Base-by-base conservation (phyloP, 2,113 vertebrate species). In the Meleagris gallopavo region DNA sequence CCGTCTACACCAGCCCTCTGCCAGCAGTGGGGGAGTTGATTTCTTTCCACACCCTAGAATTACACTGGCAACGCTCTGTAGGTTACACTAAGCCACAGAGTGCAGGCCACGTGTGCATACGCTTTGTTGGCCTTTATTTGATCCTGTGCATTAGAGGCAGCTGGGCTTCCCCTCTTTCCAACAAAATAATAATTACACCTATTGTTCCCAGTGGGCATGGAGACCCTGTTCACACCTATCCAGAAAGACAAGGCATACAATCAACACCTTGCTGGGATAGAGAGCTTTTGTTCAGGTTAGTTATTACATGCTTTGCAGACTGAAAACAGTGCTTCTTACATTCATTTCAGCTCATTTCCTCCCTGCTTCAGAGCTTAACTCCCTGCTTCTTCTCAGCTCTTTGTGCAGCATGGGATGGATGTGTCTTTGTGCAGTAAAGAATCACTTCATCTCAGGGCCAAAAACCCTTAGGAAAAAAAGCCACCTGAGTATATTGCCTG, bases 111-210 rank as follows among this genome's bases (percentile, higher is more conserved):
- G 6, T 95, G 93, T 82, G 52, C 75, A 27, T 85, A 69, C 15
- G 21, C 81, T 97, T 95, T 95, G 92, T 94, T 97, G 82, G 96
- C 95, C 89, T 93, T 88, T 95, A 94, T 97, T 95, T 97, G 94
- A 97, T 97, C 93, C 93, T 83, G 45, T 93, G 92, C 64, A 77
- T 88, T 91, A 97, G 96, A 97, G 94, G 75, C 86, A 87, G 88
- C 95, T 92, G 88, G 72, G 81, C 93, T 97, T 97, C 95, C 89
- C 90, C 92, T 89, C 43, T 80, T 83, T 83, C 89, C 65, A 93
- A 50, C 82, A 81, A 92, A 84, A 95, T 90, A 95, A 91, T 94
- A 95, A 92, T 87, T 92, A 93, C 57, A 90, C n/a, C 84, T 86
- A 95, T 96, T 95, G 83, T 94, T 96, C 88, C 90, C 87, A 93